These are phyloP conservation scores for Leptinotarsa texana DNA, from an alignment of 1,140 invertebrate genomes.

Conservation along the genomic window DNA sequence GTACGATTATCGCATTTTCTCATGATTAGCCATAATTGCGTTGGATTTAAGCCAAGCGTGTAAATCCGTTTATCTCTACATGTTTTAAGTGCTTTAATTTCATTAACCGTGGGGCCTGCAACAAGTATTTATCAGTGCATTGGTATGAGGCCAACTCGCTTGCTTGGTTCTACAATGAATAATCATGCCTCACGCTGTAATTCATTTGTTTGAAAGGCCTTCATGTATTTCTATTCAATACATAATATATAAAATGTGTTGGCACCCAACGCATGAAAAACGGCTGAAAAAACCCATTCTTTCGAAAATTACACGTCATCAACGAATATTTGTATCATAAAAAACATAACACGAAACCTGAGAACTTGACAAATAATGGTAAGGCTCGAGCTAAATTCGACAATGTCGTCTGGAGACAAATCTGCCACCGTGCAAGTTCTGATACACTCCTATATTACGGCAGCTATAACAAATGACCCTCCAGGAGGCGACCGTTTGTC, in stretches of 20 bases:
- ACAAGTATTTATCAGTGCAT: constrained; percentile 15
- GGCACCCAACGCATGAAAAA: too few relatives aligned
- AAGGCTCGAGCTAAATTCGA: constrained; percentile 22
- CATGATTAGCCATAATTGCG: constrained; percentile 41
- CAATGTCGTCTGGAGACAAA: constrained; percentile 40
- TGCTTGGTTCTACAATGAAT: background rate
- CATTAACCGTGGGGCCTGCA: constrained; percentile 22
- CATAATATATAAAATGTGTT: too few relatives aligned
- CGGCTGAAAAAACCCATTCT: background rate
- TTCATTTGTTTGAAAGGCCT: too few relatives aligned
- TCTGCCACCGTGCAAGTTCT: constrained; percentile 43
- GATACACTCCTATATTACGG: constrained; percentile 42
- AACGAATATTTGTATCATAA: constrained; percentile 7
- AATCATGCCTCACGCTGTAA: too few relatives aligned
- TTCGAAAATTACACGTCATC: background rate
- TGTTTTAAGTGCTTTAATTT: constrained; percentile 39
- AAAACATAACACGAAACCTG: constrained; percentile 10
- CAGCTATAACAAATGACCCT: constrained; percentile 40
- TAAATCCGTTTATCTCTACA: constrained; percentile 38
- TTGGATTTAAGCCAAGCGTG: constrained; percentile 32
- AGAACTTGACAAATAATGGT: constrained; percentile 17
- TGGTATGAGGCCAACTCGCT: background rate
- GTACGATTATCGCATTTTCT: constrained; percentile 39
- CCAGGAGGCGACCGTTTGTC: constrained; percentile 37
- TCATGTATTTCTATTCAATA: too few relatives aligned